Conservation (phyloP, 2,113 vertebrate genomes). For the Oncorhynchus kisutch region DNA sequence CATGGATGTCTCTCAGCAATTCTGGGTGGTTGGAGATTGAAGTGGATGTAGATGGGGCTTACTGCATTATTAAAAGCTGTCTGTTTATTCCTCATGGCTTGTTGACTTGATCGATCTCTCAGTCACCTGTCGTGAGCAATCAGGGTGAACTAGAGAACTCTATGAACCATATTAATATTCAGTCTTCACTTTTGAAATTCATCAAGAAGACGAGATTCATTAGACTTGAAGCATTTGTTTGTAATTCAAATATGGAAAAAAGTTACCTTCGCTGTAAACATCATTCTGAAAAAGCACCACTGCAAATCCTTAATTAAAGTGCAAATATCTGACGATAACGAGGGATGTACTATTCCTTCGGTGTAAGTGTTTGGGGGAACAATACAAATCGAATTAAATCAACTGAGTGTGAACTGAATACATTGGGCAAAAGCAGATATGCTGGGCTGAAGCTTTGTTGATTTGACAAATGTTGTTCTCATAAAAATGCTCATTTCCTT, state of each 20-base stretch:
- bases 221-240: constrained; percentile 36
- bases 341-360: constrained; percentile 25
- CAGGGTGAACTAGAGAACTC: background rate
- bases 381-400: constrained; percentile 51
- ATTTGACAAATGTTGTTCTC: background rate
- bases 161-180: constrained; percentile 30
- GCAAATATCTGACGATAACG: constrained; percentile 50
- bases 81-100: too few species aligned
- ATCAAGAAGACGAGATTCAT: constrained; percentile 52
- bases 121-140: background rate
- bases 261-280: constrained; percentile 34
- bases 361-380: constrained; percentile 33
- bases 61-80: too few species aligned
- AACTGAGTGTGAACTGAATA: constrained; percentile 48
- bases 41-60: too few species aligned
- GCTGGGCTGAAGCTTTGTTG: background rate
- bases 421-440: background rate
- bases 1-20: too few species aligned
- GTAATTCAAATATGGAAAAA: constrained; percentile 30
- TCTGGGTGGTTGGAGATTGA: too few species aligned
- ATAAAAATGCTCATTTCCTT: background rate
- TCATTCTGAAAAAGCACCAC: constrained; percentile 3
- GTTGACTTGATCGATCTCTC: too few species aligned
- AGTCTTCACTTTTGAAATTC: constrained; percentile 45
- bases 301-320: constrained; percentile 56